Conservation (phyloP, 2,888 invertebrate species). For the Camponotus fellah region DNA sequence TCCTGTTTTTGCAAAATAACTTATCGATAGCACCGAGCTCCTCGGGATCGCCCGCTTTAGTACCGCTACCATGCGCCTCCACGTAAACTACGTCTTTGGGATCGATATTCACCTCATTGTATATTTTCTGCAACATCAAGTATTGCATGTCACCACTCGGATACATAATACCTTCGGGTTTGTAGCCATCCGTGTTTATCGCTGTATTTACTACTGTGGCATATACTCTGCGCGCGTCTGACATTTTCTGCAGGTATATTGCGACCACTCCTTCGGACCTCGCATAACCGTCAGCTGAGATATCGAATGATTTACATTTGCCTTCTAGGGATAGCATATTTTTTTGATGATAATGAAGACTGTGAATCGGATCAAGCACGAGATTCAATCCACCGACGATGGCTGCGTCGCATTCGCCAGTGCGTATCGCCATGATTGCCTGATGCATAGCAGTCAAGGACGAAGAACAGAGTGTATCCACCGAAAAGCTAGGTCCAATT, state of each 20-base stretch:
- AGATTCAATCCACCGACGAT: conserved; percentile 97
- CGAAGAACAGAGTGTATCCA: conserved; percentile 99
- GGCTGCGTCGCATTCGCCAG: conserved; percentile 98
- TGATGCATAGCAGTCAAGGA: conserved; percentile 96
- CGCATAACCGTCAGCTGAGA: conserved; percentile 96
- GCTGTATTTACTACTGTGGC: conserved; percentile 95
- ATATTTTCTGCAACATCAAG: conserved; percentile 94
- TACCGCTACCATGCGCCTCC: conserved; percentile 63
- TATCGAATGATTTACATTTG: conserved; percentile 97
- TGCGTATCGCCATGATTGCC: conserved; percentile 92
- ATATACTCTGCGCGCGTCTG: conserved; percentile 92
- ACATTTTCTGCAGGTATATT: conserved; percentile 93
- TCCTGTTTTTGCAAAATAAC: conserved; percentile 76
- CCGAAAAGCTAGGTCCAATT: conserved; percentile 97
- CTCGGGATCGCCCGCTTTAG: conserved; percentile 1
- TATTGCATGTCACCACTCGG: conserved; percentile 94
- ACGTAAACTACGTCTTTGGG: conserved; percentile 89
- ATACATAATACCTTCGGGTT: conserved; percentile 96
- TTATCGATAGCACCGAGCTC: conserved; percentile 69
- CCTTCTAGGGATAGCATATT: conserved; percentile 97
- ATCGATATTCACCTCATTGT: conserved; percentile 93
- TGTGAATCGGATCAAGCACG: conserved; percentile 96
- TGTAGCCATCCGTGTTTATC: conserved; percentile 97
- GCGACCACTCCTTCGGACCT: conserved; percentile 95
- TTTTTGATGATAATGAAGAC: conserved; percentile 94